Conservation (phyloP, 2,113 vertebrate species). For the Cyanocitta stelleri region DNA sequence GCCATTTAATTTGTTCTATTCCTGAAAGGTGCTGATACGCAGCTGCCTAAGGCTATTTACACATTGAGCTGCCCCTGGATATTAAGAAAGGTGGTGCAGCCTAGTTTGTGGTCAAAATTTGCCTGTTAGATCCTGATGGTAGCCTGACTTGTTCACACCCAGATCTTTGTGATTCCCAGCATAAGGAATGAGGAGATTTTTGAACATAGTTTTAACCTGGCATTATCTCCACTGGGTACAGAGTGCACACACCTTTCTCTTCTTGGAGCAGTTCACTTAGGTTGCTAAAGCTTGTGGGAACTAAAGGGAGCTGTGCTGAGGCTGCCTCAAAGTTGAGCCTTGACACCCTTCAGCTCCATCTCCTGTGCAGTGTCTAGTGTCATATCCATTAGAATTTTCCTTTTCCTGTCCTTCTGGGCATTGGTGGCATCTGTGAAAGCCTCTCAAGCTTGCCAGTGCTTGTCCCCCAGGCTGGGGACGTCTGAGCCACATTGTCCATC, state of each 20-base stretch:
- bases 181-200: neutral
- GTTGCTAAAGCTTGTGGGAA: neutral
- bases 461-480: neutral
- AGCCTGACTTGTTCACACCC: neutral
- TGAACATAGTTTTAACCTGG: neutral
- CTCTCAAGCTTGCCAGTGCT: neutral
- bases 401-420: neutral
- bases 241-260: fast-evolving
- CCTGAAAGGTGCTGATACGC: neutral
- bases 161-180: neutral
- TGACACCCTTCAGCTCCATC: neutral
- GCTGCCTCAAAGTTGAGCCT: neutral
- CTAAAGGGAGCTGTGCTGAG: fast-evolving
- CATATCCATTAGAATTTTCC: neutral
- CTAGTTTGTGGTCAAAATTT: neutral
- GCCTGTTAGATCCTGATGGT: neutral
- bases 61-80: neutral
- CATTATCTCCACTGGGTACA: neutral
- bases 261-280: neutral
- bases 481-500: neutral
- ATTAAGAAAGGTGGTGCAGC: neutral
- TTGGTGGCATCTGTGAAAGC: neutral
- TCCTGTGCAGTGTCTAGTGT: neutral
- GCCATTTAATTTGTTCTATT: neutral
- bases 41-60: neutral